phyloP scores from a whole-genome alignment of 2,888 invertebrate species.

The Nyleta sp. region DNA sequence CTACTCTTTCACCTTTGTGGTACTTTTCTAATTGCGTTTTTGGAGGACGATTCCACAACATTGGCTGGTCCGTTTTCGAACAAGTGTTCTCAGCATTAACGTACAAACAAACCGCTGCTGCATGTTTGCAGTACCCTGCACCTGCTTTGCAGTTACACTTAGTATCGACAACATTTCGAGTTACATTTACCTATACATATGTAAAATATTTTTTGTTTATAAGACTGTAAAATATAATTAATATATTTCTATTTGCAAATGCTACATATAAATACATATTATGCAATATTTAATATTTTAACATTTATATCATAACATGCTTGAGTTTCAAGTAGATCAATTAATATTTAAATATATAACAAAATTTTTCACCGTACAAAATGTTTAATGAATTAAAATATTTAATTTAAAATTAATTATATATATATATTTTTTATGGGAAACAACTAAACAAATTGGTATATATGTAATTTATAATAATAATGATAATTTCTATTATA shows the following conservation, averaged over 20 bases:
- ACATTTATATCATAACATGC: too few relatives aligned
- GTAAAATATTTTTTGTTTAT: not conserved
- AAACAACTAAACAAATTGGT: too few relatives aligned
- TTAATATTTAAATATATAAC: too few relatives aligned
- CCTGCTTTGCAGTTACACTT: slow-evolving; percentile 3
- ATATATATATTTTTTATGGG: too few relatives aligned
- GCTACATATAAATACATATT: too few relatives aligned
- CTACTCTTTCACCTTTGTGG: not conserved
- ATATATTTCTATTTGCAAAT: not conserved
- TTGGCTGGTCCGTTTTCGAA: slow-evolving; percentile 1
- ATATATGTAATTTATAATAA: too few relatives aligned
- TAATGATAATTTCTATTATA: too few relatives aligned
- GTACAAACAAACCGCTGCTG: not conserved
- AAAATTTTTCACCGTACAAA: too few relatives aligned
- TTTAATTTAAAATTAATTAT: too few relatives aligned
- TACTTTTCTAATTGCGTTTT: not conserved
- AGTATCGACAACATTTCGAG: not conserved
- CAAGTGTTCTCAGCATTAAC: not conserved
- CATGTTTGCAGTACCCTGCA: slow-evolving; percentile 1
- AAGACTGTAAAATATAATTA: not conserved
- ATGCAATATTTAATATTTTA: too few relatives aligned
- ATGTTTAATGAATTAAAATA: too few relatives aligned
- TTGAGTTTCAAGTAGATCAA: too few relatives aligned
- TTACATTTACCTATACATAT: not conserved
- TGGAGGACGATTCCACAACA: slow-evolving; percentile 15